Conservation (phyloP, 2,888 invertebrate species). For the Peribatodes rhomboidaria region DNA sequence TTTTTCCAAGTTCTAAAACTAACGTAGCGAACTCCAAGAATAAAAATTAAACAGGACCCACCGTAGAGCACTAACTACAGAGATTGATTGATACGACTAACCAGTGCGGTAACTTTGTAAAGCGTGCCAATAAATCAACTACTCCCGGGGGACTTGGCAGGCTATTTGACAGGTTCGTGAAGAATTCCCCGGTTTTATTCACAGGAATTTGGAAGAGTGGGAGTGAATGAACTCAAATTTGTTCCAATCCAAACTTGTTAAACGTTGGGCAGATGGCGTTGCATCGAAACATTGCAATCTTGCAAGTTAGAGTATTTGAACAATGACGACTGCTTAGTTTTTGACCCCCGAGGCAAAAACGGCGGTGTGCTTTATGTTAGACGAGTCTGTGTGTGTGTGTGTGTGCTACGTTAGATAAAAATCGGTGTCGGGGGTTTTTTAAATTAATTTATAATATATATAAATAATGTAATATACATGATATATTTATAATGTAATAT, state of each 20-base stretch:
- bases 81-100: conserved; percentile 26
- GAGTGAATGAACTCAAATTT: background rate
- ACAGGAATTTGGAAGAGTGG: background rate
- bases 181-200: conserved; percentile 28
- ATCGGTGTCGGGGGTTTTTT: too few species aligned
- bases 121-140: conserved; percentile 44
- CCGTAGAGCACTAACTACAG: conserved; percentile 4
- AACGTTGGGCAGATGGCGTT: too few species aligned
- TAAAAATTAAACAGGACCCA: background rate
- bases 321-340: too few species aligned
- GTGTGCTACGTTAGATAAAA: too few species aligned
- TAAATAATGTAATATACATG: too few species aligned
- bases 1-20: background rate
- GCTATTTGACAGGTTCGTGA: conserved; percentile 43
- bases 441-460: too few species aligned
- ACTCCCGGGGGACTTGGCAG: conserved; percentile 38
- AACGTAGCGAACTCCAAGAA: background rate
- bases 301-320: too few species aligned
- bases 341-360: too few species aligned
- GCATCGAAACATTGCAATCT: too few species aligned
- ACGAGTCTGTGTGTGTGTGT: too few species aligned
- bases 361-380: too few species aligned
- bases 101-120: conserved; percentile 26
- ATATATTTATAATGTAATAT: too few species aligned
- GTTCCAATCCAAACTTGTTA: background rate